A percentile compares a stretch with the other conserved stretches of the same genome.
Evolutionary conservation across 2,888 invertebrate genomes (phyloP).

Genomic region (Cylloceria caligata): DNA sequence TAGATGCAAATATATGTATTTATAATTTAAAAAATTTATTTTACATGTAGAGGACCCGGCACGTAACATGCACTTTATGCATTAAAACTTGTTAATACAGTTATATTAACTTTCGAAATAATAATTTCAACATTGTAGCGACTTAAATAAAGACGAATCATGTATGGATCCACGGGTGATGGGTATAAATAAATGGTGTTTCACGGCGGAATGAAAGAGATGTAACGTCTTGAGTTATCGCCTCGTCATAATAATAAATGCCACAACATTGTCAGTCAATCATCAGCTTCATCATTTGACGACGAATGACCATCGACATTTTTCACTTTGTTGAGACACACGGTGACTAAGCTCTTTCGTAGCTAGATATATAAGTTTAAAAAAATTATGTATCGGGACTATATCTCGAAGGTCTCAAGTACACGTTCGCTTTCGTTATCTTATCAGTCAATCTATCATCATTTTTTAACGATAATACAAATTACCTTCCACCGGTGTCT

Average conservation of each 20-base stretch:
- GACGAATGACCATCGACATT: not conserved
- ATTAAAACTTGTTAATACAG: too few relatives aligned
- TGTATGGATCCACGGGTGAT: too few relatives aligned
- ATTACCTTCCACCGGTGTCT: not conserved
- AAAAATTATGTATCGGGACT: not conserved
- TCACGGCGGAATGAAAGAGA: too few relatives aligned
- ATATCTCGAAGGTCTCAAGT: not conserved
- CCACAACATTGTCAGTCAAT: not conserved
- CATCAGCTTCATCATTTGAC: not conserved
- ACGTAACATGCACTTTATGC: too few relatives aligned
- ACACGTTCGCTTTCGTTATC: not conserved
- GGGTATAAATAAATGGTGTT: too few relatives aligned
- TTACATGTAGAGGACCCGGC: too few relatives aligned
- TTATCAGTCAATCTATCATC: conserved; percentile 10
- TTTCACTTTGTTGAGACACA: conserved; percentile 3
- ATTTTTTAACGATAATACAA: not conserved
- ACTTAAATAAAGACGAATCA: too few relatives aligned
- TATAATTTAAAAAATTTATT: too few relatives aligned
- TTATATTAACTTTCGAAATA: too few relatives aligned
- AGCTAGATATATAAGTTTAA: not conserved
- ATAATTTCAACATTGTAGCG: too few relatives aligned
- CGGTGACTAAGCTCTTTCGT: conserved; percentile 7
- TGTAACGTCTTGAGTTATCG: too few relatives aligned
- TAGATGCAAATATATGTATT: too few relatives aligned
- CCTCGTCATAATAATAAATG: not conserved